Base-by-base conservation (phyloP, 92 coral and sea anemone species). In the Epizoanthus illoricatus region DNA sequence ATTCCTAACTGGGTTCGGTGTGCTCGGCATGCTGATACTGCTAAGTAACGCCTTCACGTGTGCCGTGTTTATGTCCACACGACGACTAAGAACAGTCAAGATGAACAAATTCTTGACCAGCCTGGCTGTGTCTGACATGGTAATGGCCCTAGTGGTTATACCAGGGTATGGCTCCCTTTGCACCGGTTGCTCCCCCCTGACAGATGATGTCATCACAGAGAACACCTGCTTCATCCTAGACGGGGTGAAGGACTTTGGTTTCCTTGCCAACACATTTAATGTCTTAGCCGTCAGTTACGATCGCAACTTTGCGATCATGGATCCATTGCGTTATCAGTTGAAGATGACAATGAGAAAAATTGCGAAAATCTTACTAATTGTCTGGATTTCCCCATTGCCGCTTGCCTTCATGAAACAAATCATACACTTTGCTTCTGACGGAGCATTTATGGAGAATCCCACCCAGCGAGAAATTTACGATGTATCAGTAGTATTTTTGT, bases 81-180 rank as follows among this genome's bases (percentile, higher is more conserved):
- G 88, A 13, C 86, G 81, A 20, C 87, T 91, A 61, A 84, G 92
- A 5, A 61, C 76, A n/a, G 65, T 49, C 36, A 81, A 87, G 15
- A 91, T 89, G 92, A 91, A 91, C 87, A 81, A 84, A 13, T 91
- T 91, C 70, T 65, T 91, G 49, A 70, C 90, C 18, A 91, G 91
- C 52, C 80, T 89, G 36, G 91, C 93, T 19, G 61, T 84, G 20
- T 81, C 90, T 21, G 95, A 91, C 47, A 33, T 86, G 21, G 36
- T 87, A 5, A 71, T 75, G 68, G 84, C 92, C 2, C 4, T 75
- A 0, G 60, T 86, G 0, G 80, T 91, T 3, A 74, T 89, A 19
- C 92, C 92, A 0, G 95, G 95, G 2, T 85, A 89, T 39, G 84
- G 90, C 5, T 23, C 73, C 7, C 87, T 91, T 19, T 91, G 95